Evolutionary conservation across 1,140 invertebrate species (phyloP).

Genomic region (Adelges cooleyi): DNA sequence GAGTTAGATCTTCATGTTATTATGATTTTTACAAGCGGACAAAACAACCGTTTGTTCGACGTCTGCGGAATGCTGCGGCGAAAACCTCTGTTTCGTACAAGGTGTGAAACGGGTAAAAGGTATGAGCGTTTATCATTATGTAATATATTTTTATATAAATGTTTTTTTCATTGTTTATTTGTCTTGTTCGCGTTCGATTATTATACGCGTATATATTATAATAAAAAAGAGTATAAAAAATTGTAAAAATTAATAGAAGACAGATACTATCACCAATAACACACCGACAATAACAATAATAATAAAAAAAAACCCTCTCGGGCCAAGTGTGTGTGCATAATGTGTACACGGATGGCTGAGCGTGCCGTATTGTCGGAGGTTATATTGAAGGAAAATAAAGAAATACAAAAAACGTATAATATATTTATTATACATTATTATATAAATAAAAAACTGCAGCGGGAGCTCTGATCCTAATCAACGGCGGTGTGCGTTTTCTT

Average conservation of each 20-base stretch:
- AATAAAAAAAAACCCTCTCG: not conserved
- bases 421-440: not conserved
- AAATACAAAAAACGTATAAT: not conserved
- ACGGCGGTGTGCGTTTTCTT: constrained; percentile 1
- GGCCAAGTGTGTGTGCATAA: not conserved
- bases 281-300: not conserved
- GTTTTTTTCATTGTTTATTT: no score
- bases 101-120: no score
- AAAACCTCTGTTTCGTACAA: no score
- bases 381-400: not conserved
- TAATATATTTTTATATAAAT: no score
- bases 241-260: not conserved
- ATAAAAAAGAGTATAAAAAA: not conserved
- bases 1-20: no score
- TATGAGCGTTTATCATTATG: no score
- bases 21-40: no score
- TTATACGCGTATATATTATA: no score
- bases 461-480: constrained; percentile 23
- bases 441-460: not conserved
- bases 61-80: no score
- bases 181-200: no score
- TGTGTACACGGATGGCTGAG: not conserved
- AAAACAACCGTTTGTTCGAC: no score
- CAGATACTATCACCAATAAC: no score
- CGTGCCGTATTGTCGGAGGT: not conserved